Evolutionary conservation across 2,888 invertebrate species (phyloP).

Genomic region (Heliconius hortense): DNA sequence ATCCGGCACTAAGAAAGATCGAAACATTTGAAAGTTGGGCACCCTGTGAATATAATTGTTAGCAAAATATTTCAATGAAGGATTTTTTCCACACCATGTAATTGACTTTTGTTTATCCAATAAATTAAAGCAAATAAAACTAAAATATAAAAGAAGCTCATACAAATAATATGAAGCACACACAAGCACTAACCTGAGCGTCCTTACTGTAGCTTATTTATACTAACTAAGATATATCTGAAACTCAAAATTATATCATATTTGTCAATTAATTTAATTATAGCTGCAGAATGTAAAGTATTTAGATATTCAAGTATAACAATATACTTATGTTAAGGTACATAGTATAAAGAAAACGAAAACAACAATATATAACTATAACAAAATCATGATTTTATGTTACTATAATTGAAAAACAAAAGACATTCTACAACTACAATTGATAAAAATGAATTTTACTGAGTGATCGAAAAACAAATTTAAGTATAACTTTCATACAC

Average conservation of each 20-base stretch:
- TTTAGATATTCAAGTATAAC: neutral
- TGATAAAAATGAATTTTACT: neutral
- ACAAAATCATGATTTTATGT: too few species aligned
- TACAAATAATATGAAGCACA: slow-evolving; percentile 21
- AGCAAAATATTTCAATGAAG: too few species aligned
- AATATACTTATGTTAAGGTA: neutral
- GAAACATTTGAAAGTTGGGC: too few species aligned
- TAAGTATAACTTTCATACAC: neutral
- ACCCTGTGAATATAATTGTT: too few species aligned
- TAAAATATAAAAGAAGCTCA: slow-evolving; percentile 7
- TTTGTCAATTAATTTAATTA: slow-evolving; percentile 9
- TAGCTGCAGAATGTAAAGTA: slow-evolving; percentile 5
- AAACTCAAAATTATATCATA: slow-evolving; percentile 20
- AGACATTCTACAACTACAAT: neutral
- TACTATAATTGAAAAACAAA: too few species aligned
- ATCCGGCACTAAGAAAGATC: neutral
- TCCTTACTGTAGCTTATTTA: slow-evolving; percentile 22
- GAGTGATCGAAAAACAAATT: neutral
- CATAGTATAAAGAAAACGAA: neutral
- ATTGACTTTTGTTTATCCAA: neutral
- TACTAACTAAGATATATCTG: slow-evolving; percentile 25
- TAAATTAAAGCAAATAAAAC: neutral
- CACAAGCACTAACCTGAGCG: slow-evolving; percentile 31
- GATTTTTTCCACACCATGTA: too few species aligned
- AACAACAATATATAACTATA: neutral